Conservation (phyloP, 2,797 vertebrate genomes). For the Acipenser oxyrinchus region DNA sequence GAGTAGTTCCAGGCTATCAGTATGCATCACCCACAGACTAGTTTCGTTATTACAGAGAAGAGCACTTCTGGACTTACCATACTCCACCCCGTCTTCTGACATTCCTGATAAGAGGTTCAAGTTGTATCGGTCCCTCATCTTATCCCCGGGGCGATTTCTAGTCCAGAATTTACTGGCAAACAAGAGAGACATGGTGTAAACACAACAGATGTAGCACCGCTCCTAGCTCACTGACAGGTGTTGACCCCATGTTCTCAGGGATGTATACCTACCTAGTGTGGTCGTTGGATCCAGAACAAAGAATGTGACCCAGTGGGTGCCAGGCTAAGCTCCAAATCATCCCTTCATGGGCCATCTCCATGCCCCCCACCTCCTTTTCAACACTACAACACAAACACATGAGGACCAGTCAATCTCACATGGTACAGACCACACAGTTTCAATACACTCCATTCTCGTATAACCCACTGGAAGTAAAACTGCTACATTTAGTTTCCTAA, state of each 20-base stretch:
- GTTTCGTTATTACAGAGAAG: no score
- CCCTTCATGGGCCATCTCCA: slow-evolving; percentile 98
- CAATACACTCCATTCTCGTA: no score
- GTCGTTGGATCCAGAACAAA: slow-evolving; percentile 95
- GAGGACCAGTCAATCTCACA: neutral
- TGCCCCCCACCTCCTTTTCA: slow-evolving; percentile 95
- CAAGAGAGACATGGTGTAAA: neutral
- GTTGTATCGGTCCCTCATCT: slow-evolving; percentile 96
- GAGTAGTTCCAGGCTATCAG: no score
- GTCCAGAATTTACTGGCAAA: slow-evolving; percentile 91
- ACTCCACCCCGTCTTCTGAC: slow-evolving; percentile 94
- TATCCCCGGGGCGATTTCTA: slow-evolving; percentile 90
- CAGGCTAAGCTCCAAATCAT: slow-evolving; percentile 99
- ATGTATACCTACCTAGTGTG: slow-evolving; percentile 77
- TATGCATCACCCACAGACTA: no score
- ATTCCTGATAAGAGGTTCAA: slow-evolving; percentile 91
- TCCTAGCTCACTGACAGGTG: neutral
- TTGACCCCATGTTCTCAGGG: no score
- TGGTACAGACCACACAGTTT: no score
- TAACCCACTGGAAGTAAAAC: no score
- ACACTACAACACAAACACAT: slow-evolving; percentile 55
- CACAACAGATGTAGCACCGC: neutral
- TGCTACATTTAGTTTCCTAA: no score
- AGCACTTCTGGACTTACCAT: slow-evolving; percentile 61
- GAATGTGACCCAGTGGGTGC: slow-evolving; percentile 94